Conservation (phyloP, 2,113 vertebrate genomes). For the Nesoenas mayeri region DNA sequence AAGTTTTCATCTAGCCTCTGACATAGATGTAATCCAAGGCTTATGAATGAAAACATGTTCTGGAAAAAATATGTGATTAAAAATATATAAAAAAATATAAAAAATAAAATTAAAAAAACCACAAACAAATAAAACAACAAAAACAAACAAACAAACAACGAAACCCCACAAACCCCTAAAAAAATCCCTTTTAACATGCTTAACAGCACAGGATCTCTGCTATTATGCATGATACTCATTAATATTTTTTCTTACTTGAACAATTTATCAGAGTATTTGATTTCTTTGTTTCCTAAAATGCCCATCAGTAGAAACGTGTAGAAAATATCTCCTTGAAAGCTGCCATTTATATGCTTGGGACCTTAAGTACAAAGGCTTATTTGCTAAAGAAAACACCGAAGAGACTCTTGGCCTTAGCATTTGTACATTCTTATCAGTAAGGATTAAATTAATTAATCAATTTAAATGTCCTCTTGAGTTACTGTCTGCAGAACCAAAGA, state of each 20-base stretch:
- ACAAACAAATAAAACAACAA: no score
- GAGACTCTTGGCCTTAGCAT: background rate
- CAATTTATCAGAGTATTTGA: background rate
- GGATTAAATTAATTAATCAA: background rate
- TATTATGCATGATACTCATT: background rate
- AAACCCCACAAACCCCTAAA: accelerated
- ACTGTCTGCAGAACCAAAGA: background rate
- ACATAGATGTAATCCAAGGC: background rate
- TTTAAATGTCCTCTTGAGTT: background rate
- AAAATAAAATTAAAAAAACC: accelerated
- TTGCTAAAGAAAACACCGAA: background rate
- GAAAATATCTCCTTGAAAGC: background rate
- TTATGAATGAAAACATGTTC: background rate
- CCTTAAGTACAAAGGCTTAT: background rate
- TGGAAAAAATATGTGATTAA: background rate
- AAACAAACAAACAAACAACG: background rate
- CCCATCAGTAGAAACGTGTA: background rate
- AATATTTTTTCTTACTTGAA: background rate
- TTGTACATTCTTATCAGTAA: background rate
- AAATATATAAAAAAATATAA: background rate
- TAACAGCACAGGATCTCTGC: background rate
- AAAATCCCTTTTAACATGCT: background rate
- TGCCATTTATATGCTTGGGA: background rate
- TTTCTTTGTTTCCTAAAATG: background rate
- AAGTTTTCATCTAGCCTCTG: background rate